Conservation (phyloP, 64 coral and sea anemone genomes). For the Hydrozoanthus tunicans region DNA sequence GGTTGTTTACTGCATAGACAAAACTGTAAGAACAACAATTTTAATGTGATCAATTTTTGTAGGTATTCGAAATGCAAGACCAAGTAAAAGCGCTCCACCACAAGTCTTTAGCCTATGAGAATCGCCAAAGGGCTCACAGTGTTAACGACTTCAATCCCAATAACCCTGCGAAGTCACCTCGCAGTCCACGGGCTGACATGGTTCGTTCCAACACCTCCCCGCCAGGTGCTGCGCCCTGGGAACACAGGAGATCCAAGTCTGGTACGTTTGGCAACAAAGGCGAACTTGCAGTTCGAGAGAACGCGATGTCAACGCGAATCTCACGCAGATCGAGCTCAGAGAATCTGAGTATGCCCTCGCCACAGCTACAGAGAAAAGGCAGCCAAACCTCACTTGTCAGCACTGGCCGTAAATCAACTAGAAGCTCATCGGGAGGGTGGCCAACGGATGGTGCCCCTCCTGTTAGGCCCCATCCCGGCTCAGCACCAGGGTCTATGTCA, state of each 20-base stretch:
- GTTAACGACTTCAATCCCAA: slow-evolving; percentile 59
- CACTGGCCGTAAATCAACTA: slow-evolving; percentile 49
- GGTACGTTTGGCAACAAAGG: slow-evolving; percentile 67
- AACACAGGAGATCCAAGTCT: slow-evolving; percentile 54
- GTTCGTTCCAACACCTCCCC: slow-evolving; percentile 58
- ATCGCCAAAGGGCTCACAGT: slow-evolving; percentile 70
- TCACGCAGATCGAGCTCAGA: slow-evolving; percentile 82
- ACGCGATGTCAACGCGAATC: slow-evolving; percentile 70
- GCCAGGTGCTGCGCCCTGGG: slow-evolving; percentile 40
- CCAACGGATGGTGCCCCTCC: slow-evolving; percentile 36
- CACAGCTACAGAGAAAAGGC: slow-evolving; percentile 41
- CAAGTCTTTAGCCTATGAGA: slow-evolving; percentile 82
- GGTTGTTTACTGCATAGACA: neutral
- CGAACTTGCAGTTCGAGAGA: slow-evolving; percentile 62
- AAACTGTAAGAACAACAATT: slow-evolving; percentile 7
- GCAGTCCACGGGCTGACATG: slow-evolving; percentile 66
- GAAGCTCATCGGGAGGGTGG: slow-evolving; percentile 29
- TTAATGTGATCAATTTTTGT: neutral
- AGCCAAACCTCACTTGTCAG: slow-evolving; percentile 48
- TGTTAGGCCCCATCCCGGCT: slow-evolving; percentile 66
- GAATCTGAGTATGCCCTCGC: slow-evolving; percentile 57
- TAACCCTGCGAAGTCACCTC: slow-evolving; percentile 57
- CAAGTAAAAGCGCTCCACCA: slow-evolving; percentile 88
- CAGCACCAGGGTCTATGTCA: slow-evolving; percentile 69
- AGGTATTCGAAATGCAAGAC: slow-evolving; percentile 95